Conservation (phyloP, 2,113 vertebrate species). For the Ibidorhyncha struthersii region DNA sequence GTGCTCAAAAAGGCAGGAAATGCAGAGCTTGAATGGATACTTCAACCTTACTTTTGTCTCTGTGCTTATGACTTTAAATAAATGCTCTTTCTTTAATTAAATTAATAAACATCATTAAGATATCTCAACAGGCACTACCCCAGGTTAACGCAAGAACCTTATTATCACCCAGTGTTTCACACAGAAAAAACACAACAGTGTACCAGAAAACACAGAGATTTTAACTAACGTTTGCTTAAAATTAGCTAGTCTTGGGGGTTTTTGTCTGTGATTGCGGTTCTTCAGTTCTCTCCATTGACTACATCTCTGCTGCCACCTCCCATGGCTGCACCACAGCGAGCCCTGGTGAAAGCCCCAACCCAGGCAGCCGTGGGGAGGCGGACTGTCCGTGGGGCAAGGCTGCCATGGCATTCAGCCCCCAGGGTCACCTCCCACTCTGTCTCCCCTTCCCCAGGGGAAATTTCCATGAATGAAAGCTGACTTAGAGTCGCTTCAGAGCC, state of each 20-base stretch:
- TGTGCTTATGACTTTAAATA: background rate
- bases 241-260: accelerated
- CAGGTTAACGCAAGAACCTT: background rate
- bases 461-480: background rate
- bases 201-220: background rate
- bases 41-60: background rate
- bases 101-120: slow-evolving; percentile 4
- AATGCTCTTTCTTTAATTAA: slow-evolving; percentile 6
- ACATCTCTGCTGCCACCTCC: background rate
- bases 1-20: background rate
- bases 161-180: background rate
- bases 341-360: background rate
- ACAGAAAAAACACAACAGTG: background rate
- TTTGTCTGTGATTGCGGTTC: background rate
- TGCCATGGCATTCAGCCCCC: accelerated
- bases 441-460: accelerated
- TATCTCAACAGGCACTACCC: background rate
- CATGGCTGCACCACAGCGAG: accelerated
- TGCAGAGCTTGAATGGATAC: background rate
- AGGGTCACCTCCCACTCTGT: background rate
- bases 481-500: background rate
- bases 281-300: background rate
- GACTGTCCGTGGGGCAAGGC: accelerated
- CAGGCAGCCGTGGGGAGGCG: background rate
- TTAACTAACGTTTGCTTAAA: background rate